Evolutionary conservation across 2,113 vertebrate species (phyloP), one percentile per base, ranked within the genome.

Genomic region (Rhodinocichla rosea): DNA sequence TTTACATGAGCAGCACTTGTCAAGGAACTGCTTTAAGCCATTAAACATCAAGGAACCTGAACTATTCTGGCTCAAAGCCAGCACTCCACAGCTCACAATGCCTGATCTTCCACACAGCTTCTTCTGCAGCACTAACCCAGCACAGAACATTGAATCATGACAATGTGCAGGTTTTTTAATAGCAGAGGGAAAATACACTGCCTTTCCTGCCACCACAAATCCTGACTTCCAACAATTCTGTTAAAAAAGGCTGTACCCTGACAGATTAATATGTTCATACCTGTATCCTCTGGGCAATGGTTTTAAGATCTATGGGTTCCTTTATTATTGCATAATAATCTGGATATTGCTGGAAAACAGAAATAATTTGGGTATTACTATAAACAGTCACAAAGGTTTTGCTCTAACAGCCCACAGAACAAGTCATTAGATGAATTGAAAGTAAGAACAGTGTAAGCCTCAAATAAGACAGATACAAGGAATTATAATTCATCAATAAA

Each of bases 301-400:
- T 98, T 98, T 99, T 99, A 93, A 99, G 98, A 98, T 99, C 99
- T 78, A 99, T 99, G 47, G 99, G 99, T 76, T 99, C 99, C 97
- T 99, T 99, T 96, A 99, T 99, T 98, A 99, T 98, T 96, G 99
- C 99, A 97, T 99, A 99, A 98, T 99, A 99, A 98, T 99, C 99
- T 95, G 99, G 99, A 97, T 99, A 99, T 99, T 99, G 99, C 99
- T 99, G 95, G 78, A 98, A 96, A 94, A 97, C 49, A 98, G 87
- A 97, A 86, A 78, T 18, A 71, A 62, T 87, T 32, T 8, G 45
- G 42, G 7, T 37, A 33, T 87, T 93, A 93, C 19, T 68, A 93
- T 2, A 42, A 79, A 62, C 5, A 81, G 60, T 78, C 79, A 90
- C 42, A 87, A 71, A 90, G 30, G 13, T 67, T 44, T 56, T 73